Percentiles rank a stretch among this genome's conserved stretches.
These are phyloP conservation scores for Eidolon dupreanum DNA, from an alignment of 2,797 vertebrate species.

Conservation along the genomic window DNA sequence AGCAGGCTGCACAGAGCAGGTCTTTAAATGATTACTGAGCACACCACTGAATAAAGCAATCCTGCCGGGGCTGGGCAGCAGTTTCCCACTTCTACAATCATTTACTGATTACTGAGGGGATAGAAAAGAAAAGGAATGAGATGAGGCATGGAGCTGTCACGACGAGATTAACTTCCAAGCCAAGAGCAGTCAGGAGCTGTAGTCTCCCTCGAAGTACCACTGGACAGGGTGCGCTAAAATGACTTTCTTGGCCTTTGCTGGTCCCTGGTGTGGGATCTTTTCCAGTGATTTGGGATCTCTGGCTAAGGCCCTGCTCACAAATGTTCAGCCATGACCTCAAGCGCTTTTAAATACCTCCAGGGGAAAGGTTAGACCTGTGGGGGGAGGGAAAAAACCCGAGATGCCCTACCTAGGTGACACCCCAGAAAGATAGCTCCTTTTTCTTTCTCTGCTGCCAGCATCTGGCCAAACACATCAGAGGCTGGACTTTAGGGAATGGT, in stretches of 20 bases:
- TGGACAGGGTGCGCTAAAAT: background rate
- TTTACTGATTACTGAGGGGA: background rate
- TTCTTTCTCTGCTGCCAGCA: background rate
- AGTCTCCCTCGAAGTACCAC: slow-evolving; percentile 15
- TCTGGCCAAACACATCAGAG: background rate
- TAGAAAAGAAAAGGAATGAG: slow-evolving; percentile 35
- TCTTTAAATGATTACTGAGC: background rate
- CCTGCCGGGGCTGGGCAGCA: background rate
- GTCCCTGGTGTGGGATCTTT: background rate
- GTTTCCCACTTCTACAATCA: background rate
- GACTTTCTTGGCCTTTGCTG: slow-evolving; percentile 6
- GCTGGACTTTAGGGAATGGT: background rate
- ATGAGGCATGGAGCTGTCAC: background rate
- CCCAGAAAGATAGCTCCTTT: slow-evolving; percentile 9
- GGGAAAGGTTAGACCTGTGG: slow-evolving; percentile 51
- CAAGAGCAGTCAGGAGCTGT: background rate
- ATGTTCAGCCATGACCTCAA: slow-evolving; percentile 54
- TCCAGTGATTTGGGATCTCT: slow-evolving; percentile 31
- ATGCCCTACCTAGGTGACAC: slow-evolving; percentile 45
- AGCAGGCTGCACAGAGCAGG: background rate
- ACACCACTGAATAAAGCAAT: background rate
- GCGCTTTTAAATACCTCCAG: slow-evolving; percentile 53
- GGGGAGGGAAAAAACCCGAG: background rate
- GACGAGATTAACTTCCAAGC: slow-evolving; percentile 1
- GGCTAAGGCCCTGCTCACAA: slow-evolving; percentile 36